These are phyloP conservation scores for Crenuchus spilurus DNA, from an alignment of 2,797 vertebrate genomes.

Conservation along the genomic window DNA sequence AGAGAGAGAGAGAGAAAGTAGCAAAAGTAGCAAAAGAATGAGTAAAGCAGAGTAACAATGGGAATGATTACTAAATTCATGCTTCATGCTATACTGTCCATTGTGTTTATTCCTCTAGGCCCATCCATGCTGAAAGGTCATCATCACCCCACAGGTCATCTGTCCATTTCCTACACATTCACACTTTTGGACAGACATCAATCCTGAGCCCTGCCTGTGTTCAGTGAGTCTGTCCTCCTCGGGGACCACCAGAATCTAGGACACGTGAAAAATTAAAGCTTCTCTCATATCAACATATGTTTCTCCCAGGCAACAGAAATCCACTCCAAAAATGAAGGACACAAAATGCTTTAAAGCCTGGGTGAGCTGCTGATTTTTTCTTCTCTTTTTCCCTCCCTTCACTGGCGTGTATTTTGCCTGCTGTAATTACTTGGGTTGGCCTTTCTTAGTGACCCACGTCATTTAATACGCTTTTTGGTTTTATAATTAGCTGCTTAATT, in stretches of 20 bases:
- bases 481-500: conserved; percentile 61
- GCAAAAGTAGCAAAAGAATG: conserved; percentile 28
- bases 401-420: conserved; percentile 45
- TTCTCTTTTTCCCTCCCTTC: neutral
- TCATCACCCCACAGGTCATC: conserved; percentile 33
- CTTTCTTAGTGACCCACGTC: conserved; percentile 55
- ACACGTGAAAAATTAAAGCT: conserved; percentile 82
- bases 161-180: conserved; percentile 38
- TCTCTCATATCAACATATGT: conserved; percentile 78
- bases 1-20: conserved; percentile 27
- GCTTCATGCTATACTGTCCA: neutral
- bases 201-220: conserved; percentile 43
- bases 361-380: neutral
- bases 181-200: conserved; percentile 49
- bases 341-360: conserved; percentile 41
- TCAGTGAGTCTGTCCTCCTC: conserved; percentile 47
- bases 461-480: conserved; percentile 57
- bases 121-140: conserved; percentile 14
- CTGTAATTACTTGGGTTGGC: conserved; percentile 52
- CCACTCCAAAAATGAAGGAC: conserved; percentile 47
- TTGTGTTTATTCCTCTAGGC: conserved; percentile 17
- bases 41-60: conserved; percentile 39
- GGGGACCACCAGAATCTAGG: conserved; percentile 72
- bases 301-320: conserved; percentile 64
- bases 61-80: conserved; percentile 26